Conservation (phyloP, 35 echinoderm and acorn worm species). For the Ophioderma brevispina region DNA sequence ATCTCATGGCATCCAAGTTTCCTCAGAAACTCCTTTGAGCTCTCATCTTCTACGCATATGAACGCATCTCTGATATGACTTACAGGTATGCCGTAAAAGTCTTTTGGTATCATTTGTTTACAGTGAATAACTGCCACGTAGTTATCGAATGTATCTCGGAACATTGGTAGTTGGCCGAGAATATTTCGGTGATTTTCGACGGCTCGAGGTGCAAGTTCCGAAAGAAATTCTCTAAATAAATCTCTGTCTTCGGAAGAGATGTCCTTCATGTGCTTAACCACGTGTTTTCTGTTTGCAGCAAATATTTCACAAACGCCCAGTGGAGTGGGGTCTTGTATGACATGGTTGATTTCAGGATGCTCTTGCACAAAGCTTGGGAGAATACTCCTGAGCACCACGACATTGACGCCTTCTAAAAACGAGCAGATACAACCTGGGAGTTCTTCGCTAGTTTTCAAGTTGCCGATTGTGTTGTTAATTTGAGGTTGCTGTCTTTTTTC, state of each 20-base stretch:
- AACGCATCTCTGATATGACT: background rate
- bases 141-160: background rate
- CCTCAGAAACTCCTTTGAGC: background rate
- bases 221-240: background rate
- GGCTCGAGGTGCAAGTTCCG: background rate
- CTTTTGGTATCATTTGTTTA: background rate
- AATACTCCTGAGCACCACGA: background rate
- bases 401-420: background rate
- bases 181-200: background rate
- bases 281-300: background rate
- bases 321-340: constrained; percentile 3
- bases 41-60: background rate
- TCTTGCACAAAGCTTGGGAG: background rate
- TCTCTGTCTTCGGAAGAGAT: background rate
- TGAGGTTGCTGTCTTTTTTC: background rate
- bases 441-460: background rate
- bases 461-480: background rate
- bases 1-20: background rate
- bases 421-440: constrained; percentile 10
- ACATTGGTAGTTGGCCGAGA: background rate
- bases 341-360: background rate
- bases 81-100: background rate
- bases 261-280: background rate
- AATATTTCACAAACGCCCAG: constrained; percentile 4
- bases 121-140: background rate